A percentile compares a stretch with the other conserved stretches of the same genome.
Evolutionary conservation across 2,797 vertebrate genomes (phyloP).

Genomic region (Falco peregrinus): DNA sequence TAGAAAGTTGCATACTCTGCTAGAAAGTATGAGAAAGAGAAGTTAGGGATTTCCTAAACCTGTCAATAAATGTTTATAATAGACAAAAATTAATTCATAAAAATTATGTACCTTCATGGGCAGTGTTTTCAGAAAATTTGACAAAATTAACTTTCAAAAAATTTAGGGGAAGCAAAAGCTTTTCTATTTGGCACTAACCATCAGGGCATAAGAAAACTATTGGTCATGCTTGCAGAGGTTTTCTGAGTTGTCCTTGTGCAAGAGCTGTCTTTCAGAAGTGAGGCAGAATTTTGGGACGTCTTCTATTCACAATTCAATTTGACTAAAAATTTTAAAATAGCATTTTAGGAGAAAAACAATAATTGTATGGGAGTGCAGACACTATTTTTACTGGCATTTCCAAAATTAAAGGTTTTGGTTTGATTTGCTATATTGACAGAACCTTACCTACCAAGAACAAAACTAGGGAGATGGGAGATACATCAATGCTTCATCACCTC

Average conservation of each 20-base stretch:
- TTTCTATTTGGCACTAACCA: not conserved
- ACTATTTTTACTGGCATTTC: not conserved
- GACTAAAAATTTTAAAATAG: not conserved
- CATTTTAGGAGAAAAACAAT: not conserved
- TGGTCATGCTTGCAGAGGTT: not conserved
- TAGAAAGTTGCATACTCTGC: slow-evolving; percentile 85
- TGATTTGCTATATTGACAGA: not conserved
- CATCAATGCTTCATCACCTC: not conserved
- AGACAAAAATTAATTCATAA: not conserved
- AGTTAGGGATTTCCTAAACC: slow-evolving; percentile 55
- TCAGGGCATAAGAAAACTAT: not conserved
- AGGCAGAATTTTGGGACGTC: not conserved
- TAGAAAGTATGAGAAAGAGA: slow-evolving; percentile 87
- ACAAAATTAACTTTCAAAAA: not conserved
- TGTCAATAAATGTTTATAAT: slow-evolving; percentile 28
- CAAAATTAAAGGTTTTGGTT: not conserved
- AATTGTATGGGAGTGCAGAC: not conserved
- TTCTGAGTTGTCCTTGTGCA: not conserved
- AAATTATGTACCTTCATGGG: not conserved
- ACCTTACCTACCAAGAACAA: not conserved
- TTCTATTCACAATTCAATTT: not conserved
- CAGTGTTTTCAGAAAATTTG: not conserved
- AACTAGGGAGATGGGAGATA: not conserved
- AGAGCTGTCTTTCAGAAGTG: not conserved
- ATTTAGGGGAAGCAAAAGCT: not conserved